Base-by-base conservation (phyloP, 1,140 invertebrate genomes). In the Sinonovacula constricta region DNA sequence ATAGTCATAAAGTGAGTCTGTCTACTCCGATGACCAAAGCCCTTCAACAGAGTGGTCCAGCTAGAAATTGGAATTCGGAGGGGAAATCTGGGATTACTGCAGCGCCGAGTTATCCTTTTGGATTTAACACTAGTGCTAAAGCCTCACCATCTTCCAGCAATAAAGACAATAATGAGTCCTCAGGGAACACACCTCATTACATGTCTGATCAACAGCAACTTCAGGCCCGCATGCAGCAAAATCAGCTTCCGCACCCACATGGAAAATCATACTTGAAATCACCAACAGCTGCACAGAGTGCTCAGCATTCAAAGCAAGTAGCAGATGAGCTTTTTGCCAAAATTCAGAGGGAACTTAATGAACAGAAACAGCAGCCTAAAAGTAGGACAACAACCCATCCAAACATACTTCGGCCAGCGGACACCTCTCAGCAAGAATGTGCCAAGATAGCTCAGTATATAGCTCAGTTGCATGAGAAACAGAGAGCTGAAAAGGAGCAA, bases 361-460 rank as follows among this genome's bases (percentile, higher is more conserved):
- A 45, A 45, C 39, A 45, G 39, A n/a, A n/a, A n/a, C 7, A 45
- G 7, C 39, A 45, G 18, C 7, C 7, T 18, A 45, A 18, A 45
- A 45, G 7, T 18, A 45, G 18, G 18, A 49, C 14, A 33, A 26
- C 45, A 33, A 33, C 18, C 15, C 31, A 54, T 3, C 57, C 67
- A 30, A 76, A 76, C 59, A 76, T 76, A 39, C 39, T 76, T 45
- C 63, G 72, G 49, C 72, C 72, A 10, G 31, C 62, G 15, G 72
- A 63, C 2, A 76, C 33, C 33, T 53, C 62, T 4, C 60, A 67
- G 26, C 72, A 76, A 30, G 72, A 76, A 26, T 76, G 72, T 76
- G 72, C 72, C 1, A 76, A 76, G 60, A 76, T 76, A 36, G 72
- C 72, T 39, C 72, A 76, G n/a, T 51, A 76, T 33, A 76, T 76